Evolutionary conservation across 2,888 invertebrate species (phyloP).

Genomic region (Lottia gigantea): DNA sequence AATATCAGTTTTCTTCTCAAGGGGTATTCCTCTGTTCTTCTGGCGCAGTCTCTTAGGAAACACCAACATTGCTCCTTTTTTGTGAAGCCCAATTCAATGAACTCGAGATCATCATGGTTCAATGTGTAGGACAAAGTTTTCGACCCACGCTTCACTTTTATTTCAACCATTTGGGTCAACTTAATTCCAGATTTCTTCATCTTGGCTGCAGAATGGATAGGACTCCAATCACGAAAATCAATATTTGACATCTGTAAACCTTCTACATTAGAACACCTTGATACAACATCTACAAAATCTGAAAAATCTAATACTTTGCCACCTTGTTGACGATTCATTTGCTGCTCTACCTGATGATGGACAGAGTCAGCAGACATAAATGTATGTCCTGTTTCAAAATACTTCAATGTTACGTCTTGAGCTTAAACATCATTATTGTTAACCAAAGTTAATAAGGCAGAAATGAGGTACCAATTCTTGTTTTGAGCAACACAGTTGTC

Average conservation of each 20-base stretch:
- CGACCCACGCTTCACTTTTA: neutral
- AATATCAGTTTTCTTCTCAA: too few species aligned
- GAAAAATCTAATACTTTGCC: slow-evolving; percentile 18
- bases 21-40: too few species aligned
- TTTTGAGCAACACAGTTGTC: too few species aligned
- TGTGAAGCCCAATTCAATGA: too few species aligned
- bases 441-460: slow-evolving; percentile 8
- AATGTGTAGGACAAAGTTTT: neutral
- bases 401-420: slow-evolving; percentile 13
- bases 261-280: too few species aligned
- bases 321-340: neutral
- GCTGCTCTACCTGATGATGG: slow-evolving; percentile 15
- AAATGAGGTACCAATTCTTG: neutral
- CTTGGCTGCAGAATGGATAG: neutral
- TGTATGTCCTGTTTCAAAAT: slow-evolving; percentile 17
- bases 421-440: neutral
- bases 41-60: too few species aligned
- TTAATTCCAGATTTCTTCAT: too few species aligned
- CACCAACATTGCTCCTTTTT: too few species aligned
- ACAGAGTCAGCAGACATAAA: too few species aligned
- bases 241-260: too few species aligned
- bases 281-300: slow-evolving; percentile 1
- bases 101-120: too few species aligned
- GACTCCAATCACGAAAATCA: too few species aligned
- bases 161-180: neutral